phyloP scores from a whole-genome alignment of 2,888 invertebrate genomes.

The Dolichomitus sp. region DNA sequence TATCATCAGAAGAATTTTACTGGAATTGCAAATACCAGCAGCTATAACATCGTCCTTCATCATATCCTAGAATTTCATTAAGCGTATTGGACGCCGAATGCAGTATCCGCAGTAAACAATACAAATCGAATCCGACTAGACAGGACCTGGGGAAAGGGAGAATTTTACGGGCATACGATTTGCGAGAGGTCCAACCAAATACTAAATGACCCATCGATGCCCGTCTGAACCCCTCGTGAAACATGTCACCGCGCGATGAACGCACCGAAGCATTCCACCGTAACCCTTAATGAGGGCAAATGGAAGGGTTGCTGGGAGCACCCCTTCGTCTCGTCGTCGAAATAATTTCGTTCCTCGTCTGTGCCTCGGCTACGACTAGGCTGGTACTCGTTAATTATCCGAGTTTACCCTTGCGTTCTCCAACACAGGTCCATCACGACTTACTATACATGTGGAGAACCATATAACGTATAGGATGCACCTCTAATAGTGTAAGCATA shows the following conservation, averaged over 20 bases:
- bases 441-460: background rate
- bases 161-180: constrained; percentile 37
- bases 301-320: constrained; percentile 61
- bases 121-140: constrained; percentile 24
- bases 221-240: constrained; percentile 34
- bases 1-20: background rate
- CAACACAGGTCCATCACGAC: constrained; percentile 14
- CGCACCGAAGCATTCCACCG: constrained; percentile 51
- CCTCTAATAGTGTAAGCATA: constrained; percentile 27
- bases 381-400: constrained; percentile 67
- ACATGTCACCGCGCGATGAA: constrained; percentile 43
- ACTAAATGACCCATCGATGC: constrained; percentile 64
- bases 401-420: constrained; percentile 35
- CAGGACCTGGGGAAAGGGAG: constrained; percentile 24
- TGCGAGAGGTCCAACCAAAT: constrained; percentile 53
- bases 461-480: background rate
- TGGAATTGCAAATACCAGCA: background rate
- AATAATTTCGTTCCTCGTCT: constrained; percentile 59
- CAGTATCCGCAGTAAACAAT: constrained; percentile 45
- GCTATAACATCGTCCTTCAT: background rate
- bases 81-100: constrained; percentile 61
- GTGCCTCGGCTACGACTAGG: background rate
- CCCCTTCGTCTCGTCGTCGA: constrained; percentile 38
- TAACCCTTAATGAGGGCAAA: constrained; percentile 64
- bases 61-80: constrained; percentile 65